phyloP scores from a whole-genome alignment of 2,113 vertebrate species.

The Puntigrus tetrazona region DNA sequence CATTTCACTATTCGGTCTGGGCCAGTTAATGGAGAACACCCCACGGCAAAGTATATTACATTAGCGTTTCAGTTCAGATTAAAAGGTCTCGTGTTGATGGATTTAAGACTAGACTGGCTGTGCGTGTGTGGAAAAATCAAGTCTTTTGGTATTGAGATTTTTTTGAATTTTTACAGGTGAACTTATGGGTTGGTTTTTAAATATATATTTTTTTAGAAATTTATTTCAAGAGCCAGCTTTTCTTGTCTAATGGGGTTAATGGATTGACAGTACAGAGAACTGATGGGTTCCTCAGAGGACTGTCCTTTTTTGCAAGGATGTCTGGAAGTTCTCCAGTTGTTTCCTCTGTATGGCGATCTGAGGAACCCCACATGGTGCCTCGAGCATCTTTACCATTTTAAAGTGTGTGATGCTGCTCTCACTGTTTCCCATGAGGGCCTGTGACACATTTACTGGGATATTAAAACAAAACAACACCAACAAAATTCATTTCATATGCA shows the following conservation, averaged over 20 bases:
- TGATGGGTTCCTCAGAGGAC: conserved; percentile 5
- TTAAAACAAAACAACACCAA: not conserved
- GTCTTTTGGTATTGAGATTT: not conserved
- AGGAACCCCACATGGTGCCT: not conserved
- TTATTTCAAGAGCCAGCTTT: not conserved
- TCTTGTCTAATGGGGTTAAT: not conserved
- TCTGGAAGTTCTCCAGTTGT: not conserved
- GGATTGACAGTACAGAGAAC: not conserved
- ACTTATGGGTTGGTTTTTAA: too few species aligned
- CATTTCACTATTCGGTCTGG: not conserved
- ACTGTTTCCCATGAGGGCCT: not conserved
- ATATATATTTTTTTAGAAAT: too few species aligned
- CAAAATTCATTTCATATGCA: not conserved
- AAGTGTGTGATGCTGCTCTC: not conserved
- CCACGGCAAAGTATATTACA: not conserved
- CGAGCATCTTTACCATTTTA: not conserved
- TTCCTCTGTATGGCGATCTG: not conserved
- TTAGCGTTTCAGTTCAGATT: not conserved
- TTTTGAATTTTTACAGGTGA: not conserved
- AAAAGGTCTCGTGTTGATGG: not conserved
- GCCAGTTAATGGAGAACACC: not conserved
- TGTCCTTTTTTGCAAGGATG: conserved; percentile 7
- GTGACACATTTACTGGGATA: conserved; percentile 10
- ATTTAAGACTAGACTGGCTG: too few species aligned
- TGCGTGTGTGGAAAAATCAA: not conserved